phyloP scores from a whole-genome alignment of 92 coral and sea anemone genomes.

The Muricea muricata region DNA sequence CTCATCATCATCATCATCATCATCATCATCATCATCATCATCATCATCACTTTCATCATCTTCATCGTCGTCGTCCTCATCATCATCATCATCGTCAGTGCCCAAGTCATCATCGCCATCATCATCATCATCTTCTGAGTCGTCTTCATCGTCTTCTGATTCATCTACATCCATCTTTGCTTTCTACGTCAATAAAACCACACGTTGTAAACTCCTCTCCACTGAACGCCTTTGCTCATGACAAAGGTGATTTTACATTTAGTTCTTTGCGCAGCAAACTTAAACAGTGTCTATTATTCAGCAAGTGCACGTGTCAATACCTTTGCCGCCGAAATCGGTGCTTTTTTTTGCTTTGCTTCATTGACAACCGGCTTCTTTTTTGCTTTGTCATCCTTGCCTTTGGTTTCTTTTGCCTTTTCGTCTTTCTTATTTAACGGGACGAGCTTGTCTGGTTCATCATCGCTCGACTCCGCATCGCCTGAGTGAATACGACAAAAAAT shows the following conservation, averaged over 20 bases:
- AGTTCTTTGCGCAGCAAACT: too few relatives aligned
- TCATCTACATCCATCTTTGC: constrained; percentile 45
- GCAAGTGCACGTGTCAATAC: too few relatives aligned
- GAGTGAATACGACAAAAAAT: too few relatives aligned
- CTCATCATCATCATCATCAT: not conserved
- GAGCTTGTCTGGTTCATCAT: constrained; percentile 41
- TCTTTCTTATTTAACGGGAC: not conserved
- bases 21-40: constrained; percentile 14
- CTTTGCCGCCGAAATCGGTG: not conserved
- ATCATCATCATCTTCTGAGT: constrained; percentile 31
- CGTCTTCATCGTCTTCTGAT: constrained; percentile 47
- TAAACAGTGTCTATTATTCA: too few relatives aligned
- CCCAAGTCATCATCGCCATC: constrained; percentile 23
- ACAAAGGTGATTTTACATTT: too few relatives aligned
- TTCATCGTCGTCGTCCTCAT: constrained; percentile 18
- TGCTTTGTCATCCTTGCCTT: constrained; percentile 18
- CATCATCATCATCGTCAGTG: not conserved
- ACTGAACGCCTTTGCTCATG: too few relatives aligned
- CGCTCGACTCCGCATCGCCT: constrained; percentile 47
- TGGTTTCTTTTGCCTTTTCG: not conserved
- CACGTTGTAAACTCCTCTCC: too few relatives aligned
- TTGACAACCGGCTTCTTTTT: constrained; percentile 30
- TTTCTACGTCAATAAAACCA: too few relatives aligned
- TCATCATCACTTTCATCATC: constrained; percentile 48
- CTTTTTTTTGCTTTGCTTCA: constrained; percentile 28